Percentiles rank a stretch among this genome's conserved stretches.
phyloP scores from a whole-genome alignment of 2,113 vertebrate species.

The Apus apus region DNA sequence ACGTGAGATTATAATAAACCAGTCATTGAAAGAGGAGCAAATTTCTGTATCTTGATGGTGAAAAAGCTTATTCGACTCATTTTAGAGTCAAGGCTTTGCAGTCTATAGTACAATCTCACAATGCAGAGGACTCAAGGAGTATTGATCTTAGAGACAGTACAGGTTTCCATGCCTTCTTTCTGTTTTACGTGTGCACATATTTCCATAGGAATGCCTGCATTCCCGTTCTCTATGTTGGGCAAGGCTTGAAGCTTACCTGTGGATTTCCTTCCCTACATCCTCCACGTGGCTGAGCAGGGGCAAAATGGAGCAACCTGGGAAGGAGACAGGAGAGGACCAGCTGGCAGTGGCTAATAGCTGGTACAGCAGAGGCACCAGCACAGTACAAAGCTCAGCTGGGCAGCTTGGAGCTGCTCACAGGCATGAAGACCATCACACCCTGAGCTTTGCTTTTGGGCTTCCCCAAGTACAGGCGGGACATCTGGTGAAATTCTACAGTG shows the following conservation, averaged over 20 bases:
- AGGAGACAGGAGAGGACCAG: not conserved
- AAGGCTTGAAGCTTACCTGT: not conserved
- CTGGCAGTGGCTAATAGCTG: accelerated
- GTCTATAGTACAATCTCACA: not conserved
- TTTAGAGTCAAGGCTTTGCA: not conserved
- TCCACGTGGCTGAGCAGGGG: accelerated
- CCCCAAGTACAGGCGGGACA: not conserved
- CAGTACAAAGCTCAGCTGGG: not conserved
- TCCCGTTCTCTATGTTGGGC: not conserved
- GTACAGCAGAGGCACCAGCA: not conserved
- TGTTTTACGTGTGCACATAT: not conserved
- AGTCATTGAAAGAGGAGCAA: not conserved
- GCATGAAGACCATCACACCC: accelerated
- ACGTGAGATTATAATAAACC: not conserved
- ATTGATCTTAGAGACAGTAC: not conserved
- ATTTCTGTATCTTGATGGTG: not conserved
- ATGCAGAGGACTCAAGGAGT: too few relatives aligned
- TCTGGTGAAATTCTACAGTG: not conserved
- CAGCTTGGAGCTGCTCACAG: accelerated
- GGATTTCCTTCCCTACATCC: not conserved
- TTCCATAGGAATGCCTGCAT: not conserved
- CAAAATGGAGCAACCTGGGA: not conserved
- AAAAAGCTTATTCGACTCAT: not conserved
- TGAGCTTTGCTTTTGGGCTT: not conserved
- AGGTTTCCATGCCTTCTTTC: not conserved